Evolutionary conservation across 2,797 vertebrate species (phyloP).

Genomic region (Darevskia mixta): DNA sequence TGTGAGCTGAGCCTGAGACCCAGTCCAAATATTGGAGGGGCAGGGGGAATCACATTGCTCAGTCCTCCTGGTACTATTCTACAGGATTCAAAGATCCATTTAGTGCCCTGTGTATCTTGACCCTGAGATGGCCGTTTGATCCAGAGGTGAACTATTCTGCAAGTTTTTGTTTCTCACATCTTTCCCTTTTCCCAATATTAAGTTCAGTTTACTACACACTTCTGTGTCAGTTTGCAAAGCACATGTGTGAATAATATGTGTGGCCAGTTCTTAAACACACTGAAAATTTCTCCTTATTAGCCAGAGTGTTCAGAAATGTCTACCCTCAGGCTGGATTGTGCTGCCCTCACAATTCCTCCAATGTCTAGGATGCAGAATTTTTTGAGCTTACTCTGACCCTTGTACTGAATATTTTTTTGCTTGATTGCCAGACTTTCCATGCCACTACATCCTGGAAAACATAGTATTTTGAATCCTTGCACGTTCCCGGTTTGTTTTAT

Average conservation of each 20-base stretch:
- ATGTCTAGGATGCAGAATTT: background rate
- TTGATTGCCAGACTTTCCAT: constrained; percentile 9
- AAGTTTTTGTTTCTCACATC: no score
- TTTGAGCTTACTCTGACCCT: background rate
- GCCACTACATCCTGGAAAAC: constrained; percentile 26
- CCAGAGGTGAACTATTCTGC: no score
- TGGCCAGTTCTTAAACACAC: fast-evolving
- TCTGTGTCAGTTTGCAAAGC: background rate
- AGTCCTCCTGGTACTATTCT: background rate
- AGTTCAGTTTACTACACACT: no score
- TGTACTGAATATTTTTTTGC: constrained; percentile 38
- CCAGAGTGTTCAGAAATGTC: constrained; percentile 6
- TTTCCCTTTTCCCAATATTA: no score
- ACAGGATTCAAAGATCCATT: background rate
- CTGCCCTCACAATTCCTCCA: background rate
- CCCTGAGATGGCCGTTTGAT: background rate
- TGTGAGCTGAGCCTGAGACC: background rate
- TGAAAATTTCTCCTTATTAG: background rate
- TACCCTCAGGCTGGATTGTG: background rate
- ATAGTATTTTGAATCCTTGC: constrained; percentile 15
- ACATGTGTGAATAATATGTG: background rate
- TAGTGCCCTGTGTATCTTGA: background rate
- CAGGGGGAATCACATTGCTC: background rate
- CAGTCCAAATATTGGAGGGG: background rate
- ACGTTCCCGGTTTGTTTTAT: constrained; percentile 29